Base-by-base conservation (phyloP, 1,140 invertebrate species). In the Aphelenchoides fujianensis region DNA sequence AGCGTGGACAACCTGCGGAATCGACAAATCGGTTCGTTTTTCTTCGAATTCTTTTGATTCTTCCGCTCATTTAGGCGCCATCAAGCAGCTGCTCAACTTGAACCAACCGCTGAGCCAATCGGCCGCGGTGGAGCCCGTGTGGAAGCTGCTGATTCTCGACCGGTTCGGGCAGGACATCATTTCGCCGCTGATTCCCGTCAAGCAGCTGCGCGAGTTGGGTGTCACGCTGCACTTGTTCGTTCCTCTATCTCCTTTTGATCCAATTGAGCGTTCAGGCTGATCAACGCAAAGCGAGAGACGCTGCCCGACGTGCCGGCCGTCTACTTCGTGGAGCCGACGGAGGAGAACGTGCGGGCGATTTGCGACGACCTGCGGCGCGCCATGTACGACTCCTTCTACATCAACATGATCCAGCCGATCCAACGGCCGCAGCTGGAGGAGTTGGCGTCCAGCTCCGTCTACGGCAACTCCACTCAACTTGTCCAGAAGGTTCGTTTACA, bases 221-320 rank as follows among this genome's bases (percentile, higher is more conserved):
- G 92, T 99, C 16, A 99, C 97, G 55, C 88, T 98, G 67, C 94
- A 98, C 88, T 90, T 98, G 92, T 95, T 89, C 89, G 90, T 72
- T 73, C 30, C 57, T 67, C 5, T 53, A 27, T 62, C n/a, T 57
- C 70, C 66, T 30, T 30, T 61, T 54, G 5, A 48, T 31, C 66
- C 36, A 0, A 28, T 27, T 72, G 16, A 73, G 70, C 67, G 68
- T 73, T 54, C 62, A 78, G 77, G 35, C 53, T 81, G n/a, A 68
- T 84, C 32, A 93, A 97, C 86, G 93, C 93, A 2, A 92, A 96
- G 82, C 88, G 96, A 76, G 95, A 98, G 86, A 88, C 91, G 3
- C 94, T 99, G 78, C 94, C 95, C 2, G 97, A 99, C 88, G 95
- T 97, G 16, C 95, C 96, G 74, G 95, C 94, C 7, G 90, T 99